Evolutionary conservation across 1,140 invertebrate genomes (phyloP), one percentile per base, ranked within the genome.

Genomic region (Asbolus verrucosus): DNA sequence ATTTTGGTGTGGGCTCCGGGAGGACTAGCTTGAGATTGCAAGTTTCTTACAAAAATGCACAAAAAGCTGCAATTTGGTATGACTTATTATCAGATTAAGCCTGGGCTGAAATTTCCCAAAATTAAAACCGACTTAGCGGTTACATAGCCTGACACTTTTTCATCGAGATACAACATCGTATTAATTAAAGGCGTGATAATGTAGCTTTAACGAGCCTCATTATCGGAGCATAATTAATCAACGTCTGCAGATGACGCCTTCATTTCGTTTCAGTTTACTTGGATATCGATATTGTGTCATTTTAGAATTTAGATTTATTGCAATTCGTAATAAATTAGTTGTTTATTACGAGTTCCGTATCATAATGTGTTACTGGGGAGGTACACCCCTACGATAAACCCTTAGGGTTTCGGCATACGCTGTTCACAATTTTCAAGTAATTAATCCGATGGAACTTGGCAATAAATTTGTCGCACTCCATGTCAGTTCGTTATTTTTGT

Each of bases 161-260:
- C 63, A 24, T 66, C 43, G 54, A 6, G 33, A 63, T 70, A n/a
- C n/a, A 66, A 69, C 38, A 69, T 66, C 61, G 61, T 66, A 71
- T 73, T 75, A 75, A 75, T 75, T 75, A 73, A 73, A 75, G 71
- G 41, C 66, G 67, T 46, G 74, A 75, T 75, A 75, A 75, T 73
- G 74, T 71, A 67, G 50, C 71, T 75, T 75, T 75, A 75, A 75
- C 74, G 74, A 75, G 69, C n/a, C 72, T 73, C 66, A 75, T 75
- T 73, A 73, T 75, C 72, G 63, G 24, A 43, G 61, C 39, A 68
- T 73, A 73, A 75, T 73, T 75, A 75, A 75, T 75, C 71, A 75
- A 71, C 27, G 71, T 73, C 69, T 75, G 72, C 71, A 73, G 67
- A 75, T 75, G 71, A 73, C 71, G 74, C 66, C 73, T 69, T 67